These are phyloP conservation scores for Drosophila ficusphila DNA, from an alignment of 1,140 invertebrate genomes.

Conservation along the genomic window DNA sequence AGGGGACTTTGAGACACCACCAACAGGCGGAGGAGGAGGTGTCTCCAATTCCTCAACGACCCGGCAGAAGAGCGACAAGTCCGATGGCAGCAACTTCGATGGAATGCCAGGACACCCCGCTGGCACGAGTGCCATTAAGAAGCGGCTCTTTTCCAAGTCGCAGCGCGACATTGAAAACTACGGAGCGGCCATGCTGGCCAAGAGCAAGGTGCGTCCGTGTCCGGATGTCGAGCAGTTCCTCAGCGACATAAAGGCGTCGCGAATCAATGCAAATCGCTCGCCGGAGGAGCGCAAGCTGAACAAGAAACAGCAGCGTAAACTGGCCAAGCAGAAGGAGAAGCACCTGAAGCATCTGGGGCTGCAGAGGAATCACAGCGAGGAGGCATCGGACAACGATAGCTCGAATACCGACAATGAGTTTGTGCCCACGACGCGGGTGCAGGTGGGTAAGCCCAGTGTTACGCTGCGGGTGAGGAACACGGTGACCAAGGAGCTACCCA, in stretches of 20 bases:
- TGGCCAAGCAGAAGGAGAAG: conserved; percentile 86
- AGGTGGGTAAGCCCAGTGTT: conserved; percentile 77
- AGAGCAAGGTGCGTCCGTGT: conserved; percentile 50
- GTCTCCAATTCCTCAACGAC: conserved; percentile 52
- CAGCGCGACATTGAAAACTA: conserved; percentile 73
- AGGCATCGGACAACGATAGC: conserved; percentile 70
- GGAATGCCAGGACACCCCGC: conserved; percentile 44
- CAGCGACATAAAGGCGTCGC: conserved; percentile 71
- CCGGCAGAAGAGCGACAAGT: conserved; percentile 72
- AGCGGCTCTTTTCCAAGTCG: conserved; percentile 68
- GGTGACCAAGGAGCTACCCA: conserved; percentile 41
- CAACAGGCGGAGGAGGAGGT: conserved; percentile 14
- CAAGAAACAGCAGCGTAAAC: conserved; percentile 77
- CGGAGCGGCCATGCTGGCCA: conserved; percentile 53
- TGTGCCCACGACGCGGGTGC: conserved; percentile 73
- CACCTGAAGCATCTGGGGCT: conserved; percentile 86
- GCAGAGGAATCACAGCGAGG: conserved; percentile 65
- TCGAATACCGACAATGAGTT: conserved; percentile 82
- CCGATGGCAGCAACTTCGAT: conserved; percentile 50
- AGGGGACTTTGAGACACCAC: conserved; percentile 43
- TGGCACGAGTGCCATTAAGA: conserved; percentile 65
- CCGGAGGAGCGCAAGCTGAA: conserved; percentile 82
- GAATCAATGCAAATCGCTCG: conserved; percentile 70
- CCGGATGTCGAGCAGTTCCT: conserved; percentile 78
- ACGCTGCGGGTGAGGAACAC: conserved; percentile 69